phyloP scores from a whole-genome alignment of 2,888 invertebrate genomes.

The Eupithecia centaureata region DNA sequence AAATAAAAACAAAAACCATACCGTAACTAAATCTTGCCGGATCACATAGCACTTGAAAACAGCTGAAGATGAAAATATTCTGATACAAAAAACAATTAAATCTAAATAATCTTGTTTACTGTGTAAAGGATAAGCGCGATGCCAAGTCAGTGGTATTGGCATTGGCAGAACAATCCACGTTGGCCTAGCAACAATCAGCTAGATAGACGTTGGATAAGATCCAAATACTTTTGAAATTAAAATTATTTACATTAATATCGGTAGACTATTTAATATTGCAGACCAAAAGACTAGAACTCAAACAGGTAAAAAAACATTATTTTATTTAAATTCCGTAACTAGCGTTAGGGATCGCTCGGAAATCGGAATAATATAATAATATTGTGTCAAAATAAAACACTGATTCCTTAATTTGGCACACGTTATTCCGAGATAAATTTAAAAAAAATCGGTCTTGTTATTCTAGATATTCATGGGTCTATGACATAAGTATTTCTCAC shows the following conservation, averaged over 20 bases:
- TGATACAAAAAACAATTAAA: slow-evolving; percentile 40
- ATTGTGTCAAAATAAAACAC: no score
- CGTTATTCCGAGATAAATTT: no score
- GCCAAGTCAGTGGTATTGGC: slow-evolving; percentile 66
- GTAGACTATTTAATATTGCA: not conserved
- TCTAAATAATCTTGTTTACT: slow-evolving; percentile 63
- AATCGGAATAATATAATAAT: no score
- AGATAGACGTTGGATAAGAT: slow-evolving; percentile 40
- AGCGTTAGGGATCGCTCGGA: no score
- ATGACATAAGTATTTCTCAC: not conserved
- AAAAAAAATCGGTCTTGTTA: no score
- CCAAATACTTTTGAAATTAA: slow-evolving; percentile 38
- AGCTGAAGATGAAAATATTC: slow-evolving; percentile 33
- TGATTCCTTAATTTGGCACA: no score
- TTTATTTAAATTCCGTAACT: no score
- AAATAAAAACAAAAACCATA: slow-evolving; percentile 37
- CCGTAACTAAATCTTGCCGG: slow-evolving; percentile 32
- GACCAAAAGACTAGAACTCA: not conserved
- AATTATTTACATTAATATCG: slow-evolving; percentile 31
- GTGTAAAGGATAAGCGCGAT: slow-evolving; percentile 45
- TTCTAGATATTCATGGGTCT: no score
- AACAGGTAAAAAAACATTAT: not conserved
- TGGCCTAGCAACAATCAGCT: slow-evolving; percentile 43
- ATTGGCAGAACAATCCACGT: slow-evolving; percentile 44
- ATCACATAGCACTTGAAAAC: slow-evolving; percentile 26